Evolutionary conservation across 2,888 invertebrate genomes (phyloP), one percentile per base, ranked within the genome.

Genomic region (Phyto melanocephala): DNA sequence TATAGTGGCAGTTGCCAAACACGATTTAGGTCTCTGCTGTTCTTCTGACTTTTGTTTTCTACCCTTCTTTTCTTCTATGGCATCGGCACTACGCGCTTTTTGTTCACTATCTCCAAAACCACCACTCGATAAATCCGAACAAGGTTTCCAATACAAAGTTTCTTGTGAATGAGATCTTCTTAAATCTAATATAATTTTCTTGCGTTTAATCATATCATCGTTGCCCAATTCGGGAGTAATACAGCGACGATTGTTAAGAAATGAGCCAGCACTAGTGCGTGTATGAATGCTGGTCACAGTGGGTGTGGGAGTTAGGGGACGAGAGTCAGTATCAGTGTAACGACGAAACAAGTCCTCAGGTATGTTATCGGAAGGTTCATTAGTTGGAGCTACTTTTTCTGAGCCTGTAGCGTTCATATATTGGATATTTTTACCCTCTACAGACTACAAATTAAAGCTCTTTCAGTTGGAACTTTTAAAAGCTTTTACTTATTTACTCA

Each of bases 251-350:
- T 95, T 91, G 88, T 90, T 87, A 6, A 89, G 79, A 83, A 91
- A 89, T 82, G 93, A 87, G 83, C 92, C 89, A 80, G 95, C 92
- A 86, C 96, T 93, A 79, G 95, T 93, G 87, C 95, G 88, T 63
- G 96, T 94, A 89, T 95, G 92, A 85, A 94, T 94, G 87, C 95
- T 95, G 7, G 94, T 94, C 4, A 95, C 92, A 0, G 95, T 95
- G 0, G 96, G 96, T 0, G 96, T 94, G 0, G 96, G 96, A 0
- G 96, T 96, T 84, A 95, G 90, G 0, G 96, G 96, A 24, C 96
- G 92, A 0, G 96, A 97, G 89, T 96, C 96, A 0, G 96, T 96
- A 86, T 96, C 96, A 0, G 96, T 95, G 87, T 96, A 96, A 83
- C 95, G 94, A 86, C 95, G 92, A 89, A 95, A 95, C 87, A 95